Conservation (phyloP, 2,113 vertebrate species). For the Myodes glareolus region DNA sequence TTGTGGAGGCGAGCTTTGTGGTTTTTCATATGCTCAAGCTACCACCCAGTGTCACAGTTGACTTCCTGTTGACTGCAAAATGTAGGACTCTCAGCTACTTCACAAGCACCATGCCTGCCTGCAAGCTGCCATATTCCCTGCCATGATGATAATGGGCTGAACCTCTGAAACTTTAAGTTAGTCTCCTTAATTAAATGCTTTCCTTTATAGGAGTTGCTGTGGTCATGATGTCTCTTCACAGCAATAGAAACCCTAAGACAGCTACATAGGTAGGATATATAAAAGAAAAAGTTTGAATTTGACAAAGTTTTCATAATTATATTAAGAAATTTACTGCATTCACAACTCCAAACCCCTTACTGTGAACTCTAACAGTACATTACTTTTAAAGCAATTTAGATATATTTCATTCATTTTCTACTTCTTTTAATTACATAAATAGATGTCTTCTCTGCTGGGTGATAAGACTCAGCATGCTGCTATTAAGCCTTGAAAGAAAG, state of each 20-base stretch:
- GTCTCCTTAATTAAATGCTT: not conserved
- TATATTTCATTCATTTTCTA: not conserved
- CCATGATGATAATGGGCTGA: not conserved
- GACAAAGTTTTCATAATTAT: not conserved
- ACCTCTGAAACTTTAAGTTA: not conserved
- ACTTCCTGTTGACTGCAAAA: not conserved
- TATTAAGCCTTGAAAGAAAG: not conserved
- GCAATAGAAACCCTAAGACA: not conserved
- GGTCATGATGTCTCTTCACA: not conserved
- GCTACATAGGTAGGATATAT: not conserved
- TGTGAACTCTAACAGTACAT: not conserved
- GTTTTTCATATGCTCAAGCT: not conserved
- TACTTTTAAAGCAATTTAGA: not conserved
- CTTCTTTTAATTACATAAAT: conserved; percentile 42
- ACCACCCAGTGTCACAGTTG: not conserved
- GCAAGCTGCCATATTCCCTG: not conserved
- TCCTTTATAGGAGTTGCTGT: not conserved
- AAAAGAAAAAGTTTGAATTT: not conserved
- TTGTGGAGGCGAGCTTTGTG: not conserved
- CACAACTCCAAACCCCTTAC: not conserved
- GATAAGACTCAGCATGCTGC: not conserved
- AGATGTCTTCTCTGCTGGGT: not conserved
- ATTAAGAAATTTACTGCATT: not conserved
- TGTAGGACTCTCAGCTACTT: not conserved
- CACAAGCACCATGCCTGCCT: not conserved